Conservation (phyloP, 2,113 vertebrate genomes). For the Myrmecobius fasciatus region DNA sequence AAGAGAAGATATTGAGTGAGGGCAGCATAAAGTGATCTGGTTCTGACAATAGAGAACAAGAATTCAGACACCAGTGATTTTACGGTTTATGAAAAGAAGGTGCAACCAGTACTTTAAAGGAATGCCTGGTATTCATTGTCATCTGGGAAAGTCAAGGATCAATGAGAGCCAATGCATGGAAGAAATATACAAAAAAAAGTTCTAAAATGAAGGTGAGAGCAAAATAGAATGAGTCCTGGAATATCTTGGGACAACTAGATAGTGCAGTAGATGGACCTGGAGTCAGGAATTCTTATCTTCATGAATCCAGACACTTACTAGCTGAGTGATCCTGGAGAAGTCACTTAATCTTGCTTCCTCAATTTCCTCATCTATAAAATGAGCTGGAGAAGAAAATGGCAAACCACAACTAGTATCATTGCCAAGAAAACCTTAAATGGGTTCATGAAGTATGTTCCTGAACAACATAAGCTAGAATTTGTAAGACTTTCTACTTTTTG, state of each 20-base stretch:
- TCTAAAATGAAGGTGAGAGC: not conserved
- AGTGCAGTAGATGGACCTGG: not conserved
- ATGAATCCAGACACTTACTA: not conserved
- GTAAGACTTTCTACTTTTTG: not conserved
- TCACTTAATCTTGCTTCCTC: not conserved
- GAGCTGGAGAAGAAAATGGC: not conserved
- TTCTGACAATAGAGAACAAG: not conserved
- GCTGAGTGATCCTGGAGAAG: not conserved
- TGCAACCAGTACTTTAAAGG: not conserved
- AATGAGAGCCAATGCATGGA: not conserved
- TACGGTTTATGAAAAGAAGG: not conserved
- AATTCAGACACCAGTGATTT: not conserved
- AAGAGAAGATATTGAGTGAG: not conserved
- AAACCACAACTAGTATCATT: not conserved
- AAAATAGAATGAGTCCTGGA: not conserved
- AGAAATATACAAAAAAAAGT: not conserved
- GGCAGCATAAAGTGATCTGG: not conserved
- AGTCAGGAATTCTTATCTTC: not conserved
- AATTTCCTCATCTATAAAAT: not conserved
- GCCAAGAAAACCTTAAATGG: not conserved
- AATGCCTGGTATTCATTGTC: not conserved
- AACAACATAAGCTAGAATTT: not conserved
- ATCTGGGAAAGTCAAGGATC: not conserved
- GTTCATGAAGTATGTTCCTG: not conserved
- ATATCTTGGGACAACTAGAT: not conserved